Conservation (phyloP, 2,888 invertebrate species). For the Harmothoe impar region DNA sequence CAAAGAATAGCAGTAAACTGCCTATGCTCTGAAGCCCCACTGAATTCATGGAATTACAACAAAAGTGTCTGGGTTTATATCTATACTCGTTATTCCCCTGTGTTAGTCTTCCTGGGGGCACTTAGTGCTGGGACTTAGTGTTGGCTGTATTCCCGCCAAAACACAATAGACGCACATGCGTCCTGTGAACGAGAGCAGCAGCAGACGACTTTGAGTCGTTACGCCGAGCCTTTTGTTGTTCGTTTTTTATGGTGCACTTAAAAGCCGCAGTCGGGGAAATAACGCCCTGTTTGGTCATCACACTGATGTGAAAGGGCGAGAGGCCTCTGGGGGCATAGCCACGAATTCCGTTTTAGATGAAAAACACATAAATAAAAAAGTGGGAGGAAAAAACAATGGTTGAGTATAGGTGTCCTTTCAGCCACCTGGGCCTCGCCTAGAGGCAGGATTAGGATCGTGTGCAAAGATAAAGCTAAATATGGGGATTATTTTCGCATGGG, state of each 20-base stretch:
- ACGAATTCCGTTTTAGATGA: neutral
- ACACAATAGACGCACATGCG: neutral
- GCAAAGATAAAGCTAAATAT: constrained; percentile 22
- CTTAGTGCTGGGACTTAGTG: neutral
- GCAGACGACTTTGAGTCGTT: constrained; percentile 21
- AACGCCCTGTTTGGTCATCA: neutral
- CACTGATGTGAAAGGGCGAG: neutral
- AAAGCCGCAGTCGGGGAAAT: neutral
- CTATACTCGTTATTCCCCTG: too few relatives aligned
- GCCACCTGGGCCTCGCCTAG: neutral
- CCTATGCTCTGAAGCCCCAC: too few relatives aligned
- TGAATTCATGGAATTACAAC: too few relatives aligned
- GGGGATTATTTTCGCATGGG: constrained; percentile 9
- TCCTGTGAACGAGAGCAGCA: neutral
- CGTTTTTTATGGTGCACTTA: neutral
- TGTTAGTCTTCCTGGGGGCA: too few relatives aligned
- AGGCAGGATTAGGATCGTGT: constrained; percentile 6
- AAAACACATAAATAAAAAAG: neutral
- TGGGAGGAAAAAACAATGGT: neutral
- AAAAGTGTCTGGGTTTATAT: too few relatives aligned
- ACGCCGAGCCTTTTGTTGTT: constrained; percentile 12
- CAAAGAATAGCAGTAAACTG: too few relatives aligned
- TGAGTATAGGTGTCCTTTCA: neutral
- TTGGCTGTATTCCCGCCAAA: neutral
- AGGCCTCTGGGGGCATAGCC: neutral